phyloP scores from a whole-genome alignment of 2,888 invertebrate genomes.

The Spodoptera littoralis region DNA sequence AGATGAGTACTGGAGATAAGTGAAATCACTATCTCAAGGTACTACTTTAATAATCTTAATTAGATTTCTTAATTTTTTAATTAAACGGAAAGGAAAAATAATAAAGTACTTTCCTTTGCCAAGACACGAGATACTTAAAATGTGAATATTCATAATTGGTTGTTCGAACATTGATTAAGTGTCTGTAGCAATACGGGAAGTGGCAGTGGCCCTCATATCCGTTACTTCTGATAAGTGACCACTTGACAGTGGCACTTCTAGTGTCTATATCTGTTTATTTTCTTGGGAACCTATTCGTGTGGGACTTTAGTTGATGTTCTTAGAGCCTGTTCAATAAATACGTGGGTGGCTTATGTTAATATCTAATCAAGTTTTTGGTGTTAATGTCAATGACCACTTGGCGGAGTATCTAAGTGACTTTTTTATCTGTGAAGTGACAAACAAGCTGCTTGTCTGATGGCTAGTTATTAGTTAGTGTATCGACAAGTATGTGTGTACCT shows the following conservation, averaged over 20 bases:
- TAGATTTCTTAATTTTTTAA: too few species aligned
- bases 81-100: too few species aligned
- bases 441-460: too few species aligned
- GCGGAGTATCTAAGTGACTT: neutral
- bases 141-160: conserved; percentile 7
- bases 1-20: too few species aligned
- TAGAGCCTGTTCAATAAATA: conserved; percentile 1
- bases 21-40: too few species aligned
- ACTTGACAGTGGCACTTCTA: conserved; percentile 27
- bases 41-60: too few species aligned
- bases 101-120: too few species aligned
- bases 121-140: too few species aligned
- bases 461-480: too few species aligned
- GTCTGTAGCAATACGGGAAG: conserved; percentile 41
- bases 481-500: too few species aligned
- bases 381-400: conserved; percentile 6
- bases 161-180: conserved; percentile 34
- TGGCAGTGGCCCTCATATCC: conserved; percentile 39
- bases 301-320: neutral
- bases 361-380: neutral
- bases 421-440: neutral
- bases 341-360: conserved; percentile 6
- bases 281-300: conserved; percentile 7
- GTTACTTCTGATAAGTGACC: conserved; percentile 43
- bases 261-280: conserved; percentile 19